These are phyloP conservation scores for Cinara cedri DNA, from an alignment of 2,888 invertebrate species.

Conservation along the genomic window DNA sequence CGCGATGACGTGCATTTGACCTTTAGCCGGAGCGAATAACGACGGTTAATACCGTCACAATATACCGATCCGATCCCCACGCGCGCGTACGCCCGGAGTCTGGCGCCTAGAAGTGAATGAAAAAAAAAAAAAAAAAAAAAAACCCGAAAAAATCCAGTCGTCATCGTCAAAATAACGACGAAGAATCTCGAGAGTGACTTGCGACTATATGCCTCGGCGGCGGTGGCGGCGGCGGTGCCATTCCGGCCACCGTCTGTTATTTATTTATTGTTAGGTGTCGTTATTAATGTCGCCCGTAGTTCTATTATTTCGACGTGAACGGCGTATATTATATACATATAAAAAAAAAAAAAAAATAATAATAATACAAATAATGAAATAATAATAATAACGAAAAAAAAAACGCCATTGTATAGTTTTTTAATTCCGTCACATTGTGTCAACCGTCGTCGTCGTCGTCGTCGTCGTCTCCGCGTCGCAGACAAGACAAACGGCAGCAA, in stretches of 20 bases:
- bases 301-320: constrained; percentile 50
- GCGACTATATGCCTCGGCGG: constrained; percentile 24
- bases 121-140: neutral
- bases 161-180: constrained; percentile 53
- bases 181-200: constrained; percentile 52
- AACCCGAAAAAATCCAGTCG: constrained; percentile 42
- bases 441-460: constrained; percentile 27
- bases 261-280: constrained; percentile 57
- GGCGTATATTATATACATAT: constrained; percentile 8
- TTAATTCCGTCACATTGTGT: constrained; percentile 55
- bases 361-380: constrained; percentile 6
- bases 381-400: constrained; percentile 44
- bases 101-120: constrained; percentile 52
- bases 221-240: constrained; percentile 1
- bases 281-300: constrained; percentile 56
- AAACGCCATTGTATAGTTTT: constrained; percentile 44
- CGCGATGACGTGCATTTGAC: neutral
- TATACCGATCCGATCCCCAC: neutral
- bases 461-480: neutral
- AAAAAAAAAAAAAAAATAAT: constrained; percentile 36
- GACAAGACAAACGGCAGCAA: constrained; percentile 54
- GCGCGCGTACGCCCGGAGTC: neutral
- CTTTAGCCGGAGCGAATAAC: constrained; percentile 36
- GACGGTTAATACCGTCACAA: constrained; percentile 31
- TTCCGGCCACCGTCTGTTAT: constrained; percentile 56